Conservation (phyloP, 2,797 vertebrate species). For the Gymnothorax reevesii region DNA sequence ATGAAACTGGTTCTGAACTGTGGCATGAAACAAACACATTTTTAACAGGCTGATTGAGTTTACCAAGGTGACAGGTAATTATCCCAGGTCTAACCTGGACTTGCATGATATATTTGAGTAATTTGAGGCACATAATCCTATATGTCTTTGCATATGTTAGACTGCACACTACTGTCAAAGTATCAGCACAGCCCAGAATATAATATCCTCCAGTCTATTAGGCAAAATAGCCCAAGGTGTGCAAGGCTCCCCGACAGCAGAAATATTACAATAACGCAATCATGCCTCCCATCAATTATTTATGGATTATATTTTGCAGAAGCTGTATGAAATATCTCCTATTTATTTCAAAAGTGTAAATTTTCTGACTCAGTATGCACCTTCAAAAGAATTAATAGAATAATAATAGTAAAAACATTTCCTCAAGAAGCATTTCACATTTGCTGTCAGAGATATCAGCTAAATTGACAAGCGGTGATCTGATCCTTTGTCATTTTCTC, state of each 20-base stretch:
- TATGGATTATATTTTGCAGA: conserved; percentile 76
- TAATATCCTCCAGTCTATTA: conserved; percentile 78
- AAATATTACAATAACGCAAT: conserved; percentile 75
- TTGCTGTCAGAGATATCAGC: conserved; percentile 47
- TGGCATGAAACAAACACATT: conserved; percentile 65
- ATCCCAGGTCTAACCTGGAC: conserved; percentile 61
- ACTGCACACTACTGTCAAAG: conserved; percentile 55
- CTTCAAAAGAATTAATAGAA: conserved; percentile 47
- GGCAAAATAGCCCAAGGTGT: conserved; percentile 75
- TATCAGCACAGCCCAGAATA: conserved; percentile 69
- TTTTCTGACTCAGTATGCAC: conserved; percentile 48
- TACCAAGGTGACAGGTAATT: conserved; percentile 75
- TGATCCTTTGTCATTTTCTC: conserved; percentile 49
- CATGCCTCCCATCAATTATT: conserved; percentile 77
- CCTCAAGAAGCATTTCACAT: conserved; percentile 58
- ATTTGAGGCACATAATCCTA: conserved; percentile 59
- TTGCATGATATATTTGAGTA: conserved; percentile 68
- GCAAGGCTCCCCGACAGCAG: conserved; percentile 64
- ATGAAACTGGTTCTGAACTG: conserved; percentile 44
- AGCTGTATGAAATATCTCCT: conserved; percentile 69
- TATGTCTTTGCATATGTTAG: conserved; percentile 55
- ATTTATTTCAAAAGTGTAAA: conserved; percentile 70
- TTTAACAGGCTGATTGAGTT: conserved; percentile 69
- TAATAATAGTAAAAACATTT: conserved; percentile 46
- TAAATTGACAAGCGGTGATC: conserved; percentile 56